Evolutionary conservation across 2,113 vertebrate species (phyloP), one percentile per base, ranked within the genome.

Genomic region (Anoura caudifer): DNA sequence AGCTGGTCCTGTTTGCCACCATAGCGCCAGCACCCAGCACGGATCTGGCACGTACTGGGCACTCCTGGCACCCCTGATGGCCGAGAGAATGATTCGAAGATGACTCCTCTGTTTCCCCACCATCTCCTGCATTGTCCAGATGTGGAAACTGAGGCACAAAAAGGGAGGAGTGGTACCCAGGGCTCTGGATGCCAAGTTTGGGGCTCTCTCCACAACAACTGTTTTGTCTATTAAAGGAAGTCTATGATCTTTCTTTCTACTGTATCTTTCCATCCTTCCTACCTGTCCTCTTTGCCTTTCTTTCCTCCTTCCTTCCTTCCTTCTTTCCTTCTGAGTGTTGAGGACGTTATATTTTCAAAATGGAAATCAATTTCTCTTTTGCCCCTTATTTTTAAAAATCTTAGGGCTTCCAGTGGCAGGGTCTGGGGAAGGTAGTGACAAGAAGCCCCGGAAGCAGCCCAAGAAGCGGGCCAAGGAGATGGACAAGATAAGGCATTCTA

Each of bases 321-420:
- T 26, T 17, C 24, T 15, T 61, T 31, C 26, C 67, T 75, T 77
- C 12, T 16, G 31, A 75, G 41, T 41, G n/a, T 47, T 33, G 75
- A 63, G 26, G 26, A 92, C 33, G 67, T 91, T 69, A 43, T 61
- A 59, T 80, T 96, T 94, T 87, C 90, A 95, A 91, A 90, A 83
- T 12, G 56, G 50, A 95, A 96, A 93, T 41, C 26, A 24, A 87
- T 80, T 70, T 65, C 80, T 65, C 70, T 94, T 96, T 54, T 73
- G 90, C 31, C 33, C 28, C 19, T 41, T 67, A 43, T n/a, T 69
- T 87, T 65, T 3, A 54, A 82, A 92, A 76, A 50, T 41, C 38
- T n/a, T 33, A 59, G 61, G 12, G 28, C 61, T 63, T 31, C 28
- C 5, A 0, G 61, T 63, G 28, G 61, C 61, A 63, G 13, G 13